Percentiles rank a stretch among this genome's conserved stretches.
Conservation (phyloP, 2,113 vertebrate genomes). For the Pelodiscus sinensis region DNA sequence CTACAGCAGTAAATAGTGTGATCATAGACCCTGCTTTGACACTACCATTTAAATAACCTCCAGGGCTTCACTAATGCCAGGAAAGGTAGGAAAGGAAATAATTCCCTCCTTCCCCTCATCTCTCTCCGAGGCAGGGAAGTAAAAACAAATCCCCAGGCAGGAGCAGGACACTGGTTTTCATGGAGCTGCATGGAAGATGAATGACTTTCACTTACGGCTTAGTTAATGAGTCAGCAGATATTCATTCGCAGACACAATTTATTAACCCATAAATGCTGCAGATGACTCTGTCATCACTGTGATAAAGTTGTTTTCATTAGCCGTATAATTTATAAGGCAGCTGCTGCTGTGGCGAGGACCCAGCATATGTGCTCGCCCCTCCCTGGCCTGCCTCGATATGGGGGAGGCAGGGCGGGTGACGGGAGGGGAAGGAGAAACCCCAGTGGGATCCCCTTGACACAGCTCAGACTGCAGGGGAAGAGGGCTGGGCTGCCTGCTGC, state of each 20-base stretch:
- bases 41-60: constrained; percentile 71
- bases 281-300: constrained; percentile 31
- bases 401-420: neutral
- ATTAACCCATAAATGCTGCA: constrained; percentile 55
- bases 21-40: constrained; percentile 68
- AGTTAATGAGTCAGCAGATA: constrained; percentile 50
- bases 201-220: neutral
- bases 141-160: constrained; percentile 16
- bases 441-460: neutral
- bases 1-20: constrained; percentile 48
- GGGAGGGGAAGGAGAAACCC: neutral
- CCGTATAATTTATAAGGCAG: constrained; percentile 31
- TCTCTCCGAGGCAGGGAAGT: constrained; percentile 12
- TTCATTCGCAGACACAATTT: constrained; percentile 56
- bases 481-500: neutral
- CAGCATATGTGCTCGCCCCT: neutral
- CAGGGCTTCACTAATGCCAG: constrained; percentile 56
- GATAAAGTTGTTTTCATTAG: constrained; percentile 58
- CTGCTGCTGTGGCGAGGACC: neutral
- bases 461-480: neutral
- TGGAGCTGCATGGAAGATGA: constrained; percentile 15
- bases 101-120: neutral
- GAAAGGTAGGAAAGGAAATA: constrained; percentile 45
- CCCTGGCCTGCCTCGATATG: neutral
- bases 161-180: neutral